Base-by-base conservation (phyloP, 2,888 invertebrate genomes). In the Torymus aiolomorphi region DNA sequence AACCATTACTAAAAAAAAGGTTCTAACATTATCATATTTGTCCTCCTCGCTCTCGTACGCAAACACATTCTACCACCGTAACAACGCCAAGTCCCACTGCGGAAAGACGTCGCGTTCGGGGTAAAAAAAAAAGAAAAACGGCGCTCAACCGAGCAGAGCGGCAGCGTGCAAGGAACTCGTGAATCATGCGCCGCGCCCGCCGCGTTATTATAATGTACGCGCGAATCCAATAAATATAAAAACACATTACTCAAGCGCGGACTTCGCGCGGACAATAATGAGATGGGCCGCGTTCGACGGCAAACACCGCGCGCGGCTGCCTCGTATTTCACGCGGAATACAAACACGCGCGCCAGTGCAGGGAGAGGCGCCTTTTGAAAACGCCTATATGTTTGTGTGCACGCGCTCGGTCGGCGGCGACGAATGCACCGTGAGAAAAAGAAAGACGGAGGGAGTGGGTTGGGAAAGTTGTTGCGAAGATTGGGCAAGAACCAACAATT, bases 271-370 rank as follows among this genome's bases (percentile, higher is more conserved):
- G 86, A 84, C 86, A 86, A 87, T 87, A 87, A 87, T 84, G 83
- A 84, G 86, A 80, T 80, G 82, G 78, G 20, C 49, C 24, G 56
- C 57, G 57, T 4, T 18, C 42, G 71, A 72, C 61, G 66, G 76
- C 56, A 70, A 65, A 72, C 61, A 67, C 61, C 83, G 79, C 80
- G 80, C 81, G 73, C 78, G 42, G 67, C 51, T 61, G 69, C 78
- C 82, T 82, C 83, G 86, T 88, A 87, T 85, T 86, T 88, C 86
- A 87, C 82, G 70, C 62, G 78, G 76, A 82, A 80, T 84, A 83
- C 83, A 84, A 85, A 86, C 83, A 51, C 59, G 77, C 73, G 80
- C 24, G 52, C 18, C 51, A 13, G 80, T 10, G 63, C 31, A 31
- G 5, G 31, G 31, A 56, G 57, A 59, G 16, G 11, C 11, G 11